Evolutionary conservation across 2,113 vertebrate genomes (phyloP).

Genomic region (Solea solea): DNA sequence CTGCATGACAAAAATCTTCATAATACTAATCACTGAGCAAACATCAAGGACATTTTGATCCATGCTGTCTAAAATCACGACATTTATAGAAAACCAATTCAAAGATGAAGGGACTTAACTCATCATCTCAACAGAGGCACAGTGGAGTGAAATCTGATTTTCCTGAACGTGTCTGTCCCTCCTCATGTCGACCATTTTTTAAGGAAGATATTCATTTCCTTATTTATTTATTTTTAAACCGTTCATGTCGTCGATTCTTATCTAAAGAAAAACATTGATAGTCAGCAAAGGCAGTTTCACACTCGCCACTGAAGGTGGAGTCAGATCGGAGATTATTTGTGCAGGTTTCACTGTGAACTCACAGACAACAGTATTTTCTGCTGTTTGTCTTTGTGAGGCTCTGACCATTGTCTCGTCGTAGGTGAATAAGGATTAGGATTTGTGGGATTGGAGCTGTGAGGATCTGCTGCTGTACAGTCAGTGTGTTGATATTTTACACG

Average conservation of each 20-base stretch:
- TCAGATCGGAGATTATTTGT: slow-evolving; percentile 42
- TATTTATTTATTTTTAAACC: slow-evolving; percentile 22
- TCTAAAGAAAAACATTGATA: slow-evolving; percentile 59
- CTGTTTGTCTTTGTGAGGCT: slow-evolving; percentile 17
- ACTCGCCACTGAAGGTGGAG: slow-evolving; percentile 23
- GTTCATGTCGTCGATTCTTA: slow-evolving; percentile 50
- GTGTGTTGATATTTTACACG: slow-evolving; percentile 60
- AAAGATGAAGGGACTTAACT: slow-evolving; percentile 61
- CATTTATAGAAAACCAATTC: slow-evolving; percentile 65
- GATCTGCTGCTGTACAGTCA: slow-evolving; percentile 41
- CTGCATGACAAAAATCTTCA: slow-evolving; percentile 63
- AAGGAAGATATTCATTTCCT: slow-evolving; percentile 3
- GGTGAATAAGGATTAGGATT: slow-evolving; percentile 52
- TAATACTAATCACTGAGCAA: slow-evolving; percentile 72
- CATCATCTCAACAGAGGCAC: slow-evolving; percentile 53
- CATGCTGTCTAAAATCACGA: slow-evolving; percentile 64
- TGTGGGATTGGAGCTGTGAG: slow-evolving; percentile 39
- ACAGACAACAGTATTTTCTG: slow-evolving; percentile 19
- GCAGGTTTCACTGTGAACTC: slow-evolving; percentile 29
- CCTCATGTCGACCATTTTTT: slow-evolving; percentile 9
- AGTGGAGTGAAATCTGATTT: slow-evolving; percentile 45
- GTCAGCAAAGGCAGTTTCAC: slow-evolving; percentile 36
- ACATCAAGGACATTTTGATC: slow-evolving; percentile 72
- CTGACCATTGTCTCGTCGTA: slow-evolving; percentile 34
- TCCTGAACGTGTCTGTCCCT: slow-evolving; percentile 29